Evolutionary conservation across 2,888 invertebrate genomes (phyloP).

Genomic region (Drosophila helvetica): DNA sequence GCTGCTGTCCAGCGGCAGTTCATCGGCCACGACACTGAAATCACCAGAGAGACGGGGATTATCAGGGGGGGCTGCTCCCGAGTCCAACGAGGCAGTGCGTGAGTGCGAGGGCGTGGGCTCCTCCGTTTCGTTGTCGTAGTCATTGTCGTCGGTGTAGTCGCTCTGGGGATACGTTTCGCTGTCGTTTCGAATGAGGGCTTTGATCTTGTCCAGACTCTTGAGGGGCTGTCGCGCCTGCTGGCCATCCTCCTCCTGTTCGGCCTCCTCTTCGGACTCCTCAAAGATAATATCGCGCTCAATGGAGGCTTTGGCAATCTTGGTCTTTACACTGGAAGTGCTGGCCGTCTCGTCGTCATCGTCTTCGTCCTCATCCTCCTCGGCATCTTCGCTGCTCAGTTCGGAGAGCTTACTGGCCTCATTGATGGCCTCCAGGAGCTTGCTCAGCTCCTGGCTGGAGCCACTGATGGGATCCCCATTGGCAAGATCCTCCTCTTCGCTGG

Average conservation of each 20-base stretch:
- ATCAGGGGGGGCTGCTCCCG: constrained; percentile 26
- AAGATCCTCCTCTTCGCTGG: constrained; percentile 65
- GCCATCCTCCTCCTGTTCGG: constrained; percentile 1
- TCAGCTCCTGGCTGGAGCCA: constrained; percentile 52
- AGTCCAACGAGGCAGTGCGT: constrained; percentile 67
- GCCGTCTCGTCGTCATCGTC: constrained; percentile 64
- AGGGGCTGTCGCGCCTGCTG: not conserved
- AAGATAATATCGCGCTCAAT: constrained; percentile 66
- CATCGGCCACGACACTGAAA: constrained; percentile 79
- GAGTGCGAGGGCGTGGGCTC: constrained; percentile 61
- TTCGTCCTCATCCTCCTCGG: constrained; percentile 33
- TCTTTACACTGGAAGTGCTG: constrained; percentile 66
- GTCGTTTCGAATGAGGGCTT: constrained; percentile 67
- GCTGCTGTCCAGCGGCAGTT: constrained; percentile 66
- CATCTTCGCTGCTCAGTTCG: constrained; percentile 52
- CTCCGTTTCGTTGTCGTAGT: constrained; percentile 52
- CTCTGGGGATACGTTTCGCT: constrained; percentile 73
- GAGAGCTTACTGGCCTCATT: constrained; percentile 52
- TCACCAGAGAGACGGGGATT: constrained; percentile 52
- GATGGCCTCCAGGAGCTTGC: constrained; percentile 55
- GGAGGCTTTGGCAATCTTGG: constrained; percentile 71
- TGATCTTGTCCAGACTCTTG: constrained; percentile 59
- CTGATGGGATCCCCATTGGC: constrained; percentile 39
- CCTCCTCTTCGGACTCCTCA: constrained; percentile 45
- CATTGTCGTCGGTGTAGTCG: constrained; percentile 67